phyloP scores from a whole-genome alignment of 2,113 vertebrate species.

The Brachyhypopomus occidentalis region DNA sequence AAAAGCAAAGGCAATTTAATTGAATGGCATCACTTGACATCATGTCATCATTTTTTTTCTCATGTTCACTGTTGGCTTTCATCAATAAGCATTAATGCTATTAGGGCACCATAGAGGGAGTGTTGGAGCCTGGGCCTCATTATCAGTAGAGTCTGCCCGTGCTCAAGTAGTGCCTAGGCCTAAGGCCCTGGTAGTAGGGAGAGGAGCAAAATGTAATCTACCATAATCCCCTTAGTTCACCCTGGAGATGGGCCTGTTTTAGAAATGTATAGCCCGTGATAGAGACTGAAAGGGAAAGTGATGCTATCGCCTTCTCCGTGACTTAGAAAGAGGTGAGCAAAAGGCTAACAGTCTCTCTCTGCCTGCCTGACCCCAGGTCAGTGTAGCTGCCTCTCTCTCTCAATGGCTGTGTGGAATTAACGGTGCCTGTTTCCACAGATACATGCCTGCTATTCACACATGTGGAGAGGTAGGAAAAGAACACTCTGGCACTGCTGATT shows the following conservation, averaged over 20 bases:
- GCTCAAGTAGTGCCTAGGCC: slow-evolving; percentile 10
- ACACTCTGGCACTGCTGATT: neutral
- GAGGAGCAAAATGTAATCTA: slow-evolving; percentile 68
- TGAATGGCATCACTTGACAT: too few relatives aligned
- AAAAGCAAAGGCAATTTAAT: neutral
- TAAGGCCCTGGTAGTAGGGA: slow-evolving; percentile 59
- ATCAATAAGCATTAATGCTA: neutral
- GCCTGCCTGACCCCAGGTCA: slow-evolving; percentile 67
- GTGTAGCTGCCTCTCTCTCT: slow-evolving; percentile 60
- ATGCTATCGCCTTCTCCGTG: slow-evolving; percentile 63
- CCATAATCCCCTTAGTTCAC: slow-evolving; percentile 72
- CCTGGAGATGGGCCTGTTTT: slow-evolving; percentile 71
- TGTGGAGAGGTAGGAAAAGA: slow-evolving; percentile 33
- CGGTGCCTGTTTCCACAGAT: slow-evolving; percentile 52
- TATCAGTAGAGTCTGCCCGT: neutral
- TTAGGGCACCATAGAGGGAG: neutral
- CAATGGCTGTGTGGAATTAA: slow-evolving; percentile 74
- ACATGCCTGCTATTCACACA: slow-evolving; percentile 47
- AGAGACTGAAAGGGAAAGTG: slow-evolving; percentile 69
- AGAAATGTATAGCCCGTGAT: slow-evolving; percentile 72
- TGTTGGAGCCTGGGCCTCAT: slow-evolving; percentile 5
- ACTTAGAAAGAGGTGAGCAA: slow-evolving; percentile 64
- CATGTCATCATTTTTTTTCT: neutral
- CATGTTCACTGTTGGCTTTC: neutral
- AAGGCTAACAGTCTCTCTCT: slow-evolving; percentile 70